phyloP scores from a whole-genome alignment of 1,140 invertebrate species.

The Drosophila guanche region DNA sequence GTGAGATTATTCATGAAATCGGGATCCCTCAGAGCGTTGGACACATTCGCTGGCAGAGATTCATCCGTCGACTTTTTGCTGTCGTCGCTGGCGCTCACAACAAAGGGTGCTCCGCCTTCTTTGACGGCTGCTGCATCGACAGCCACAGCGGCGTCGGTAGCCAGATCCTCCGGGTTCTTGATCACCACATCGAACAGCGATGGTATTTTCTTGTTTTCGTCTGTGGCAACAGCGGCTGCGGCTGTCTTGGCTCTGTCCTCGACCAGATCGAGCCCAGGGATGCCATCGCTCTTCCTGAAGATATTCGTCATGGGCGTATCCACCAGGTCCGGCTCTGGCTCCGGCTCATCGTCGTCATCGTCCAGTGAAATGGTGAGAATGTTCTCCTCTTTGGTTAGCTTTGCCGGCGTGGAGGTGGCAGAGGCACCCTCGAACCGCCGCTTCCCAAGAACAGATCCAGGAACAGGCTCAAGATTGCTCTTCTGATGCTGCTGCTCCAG shows the following conservation, averaged over 20 bases:
- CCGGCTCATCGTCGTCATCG: slow-evolving; percentile 61
- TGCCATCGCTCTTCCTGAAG: slow-evolving; percentile 84
- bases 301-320: slow-evolving; percentile 62
- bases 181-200: slow-evolving; percentile 57
- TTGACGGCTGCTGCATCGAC: neutral
- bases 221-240: neutral
- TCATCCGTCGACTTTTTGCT: slow-evolving; percentile 7
- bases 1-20: slow-evolving; percentile 68
- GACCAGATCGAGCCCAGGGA: slow-evolving; percentile 88
- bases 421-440: slow-evolving; percentile 22
- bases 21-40: slow-evolving; percentile 68
- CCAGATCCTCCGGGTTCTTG: slow-evolving; percentile 15
- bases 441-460: slow-evolving; percentile 36
- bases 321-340: neutral
- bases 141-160: too few species aligned
- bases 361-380: slow-evolving; percentile 59
- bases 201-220: slow-evolving; percentile 42
- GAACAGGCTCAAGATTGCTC: slow-evolving; percentile 2
- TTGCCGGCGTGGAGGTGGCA: slow-evolving; percentile 20
- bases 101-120: neutral
- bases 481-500: slow-evolving; percentile 1
- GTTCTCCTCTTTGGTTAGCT: slow-evolving; percentile 43
- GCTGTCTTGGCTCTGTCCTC: slow-evolving; percentile 43
- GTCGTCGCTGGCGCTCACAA: neutral
- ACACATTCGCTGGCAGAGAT: slow-evolving; percentile 47